Evolutionary conservation across 2,888 invertebrate genomes (phyloP).

Genomic region (Dendrolimus pini): DNA sequence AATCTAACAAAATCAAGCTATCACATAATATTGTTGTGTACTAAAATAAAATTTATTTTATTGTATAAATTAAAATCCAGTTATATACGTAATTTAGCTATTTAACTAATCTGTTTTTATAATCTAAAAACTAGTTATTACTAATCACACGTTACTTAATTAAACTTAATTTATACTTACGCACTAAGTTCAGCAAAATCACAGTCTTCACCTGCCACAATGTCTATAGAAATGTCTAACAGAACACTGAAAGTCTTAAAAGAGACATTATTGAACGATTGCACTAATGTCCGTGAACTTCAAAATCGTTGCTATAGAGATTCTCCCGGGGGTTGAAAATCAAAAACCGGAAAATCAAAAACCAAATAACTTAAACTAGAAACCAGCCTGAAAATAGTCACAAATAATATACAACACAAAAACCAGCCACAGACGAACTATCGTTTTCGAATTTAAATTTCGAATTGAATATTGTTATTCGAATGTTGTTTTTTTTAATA

Average conservation of each 20-base stretch:
- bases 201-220: neutral
- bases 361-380: slow-evolving; percentile 7
- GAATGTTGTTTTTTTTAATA: slow-evolving; percentile 30
- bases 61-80: no score
- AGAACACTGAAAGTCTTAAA: slow-evolving; percentile 23
- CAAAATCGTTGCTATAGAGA: slow-evolving; percentile 64
- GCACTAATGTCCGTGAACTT: slow-evolving; percentile 74
- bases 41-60: no score
- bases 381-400: neutral
- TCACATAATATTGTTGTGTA: no score
- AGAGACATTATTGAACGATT: slow-evolving; percentile 66
- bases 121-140: no score
- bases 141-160: no score
- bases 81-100: no score
- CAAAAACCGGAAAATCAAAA: neutral
- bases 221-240: neutral
- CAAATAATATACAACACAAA: slow-evolving; percentile 18
- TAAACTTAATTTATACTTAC: no score
- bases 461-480: slow-evolving; percentile 25
- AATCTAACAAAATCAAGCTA: no score
- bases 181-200: no score
- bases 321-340: slow-evolving; percentile 38
- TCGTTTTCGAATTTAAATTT: slow-evolving; percentile 23
- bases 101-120: no score
- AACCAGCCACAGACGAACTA: slow-evolving; percentile 30